Evolutionary conservation across 2,888 invertebrate genomes (phyloP).

Genomic region (Eupithecia subfuscata): DNA sequence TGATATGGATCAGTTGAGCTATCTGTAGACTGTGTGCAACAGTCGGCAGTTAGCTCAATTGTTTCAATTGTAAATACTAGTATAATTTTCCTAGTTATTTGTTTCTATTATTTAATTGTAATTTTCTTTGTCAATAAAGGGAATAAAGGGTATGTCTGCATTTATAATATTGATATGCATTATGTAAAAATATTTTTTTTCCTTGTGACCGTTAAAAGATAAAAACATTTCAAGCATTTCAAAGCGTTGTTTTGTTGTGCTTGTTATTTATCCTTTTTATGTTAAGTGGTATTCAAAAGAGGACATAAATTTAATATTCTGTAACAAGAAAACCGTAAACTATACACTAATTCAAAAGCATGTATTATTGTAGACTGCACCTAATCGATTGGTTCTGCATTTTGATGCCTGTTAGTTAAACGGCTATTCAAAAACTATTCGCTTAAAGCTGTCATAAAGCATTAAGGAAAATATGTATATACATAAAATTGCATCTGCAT

Average conservation of each 20-base stretch:
- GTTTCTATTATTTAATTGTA: no score
- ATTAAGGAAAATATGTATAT: not conserved
- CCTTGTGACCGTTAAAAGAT: not conserved
- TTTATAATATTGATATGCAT: no score
- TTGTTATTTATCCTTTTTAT: not conserved
- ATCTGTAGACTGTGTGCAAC: no score
- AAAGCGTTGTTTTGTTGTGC: not conserved
- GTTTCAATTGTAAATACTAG: no score
- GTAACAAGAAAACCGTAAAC: not conserved
- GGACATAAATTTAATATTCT: not conserved
- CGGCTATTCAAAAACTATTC: not conserved
- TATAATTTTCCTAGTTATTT: no score
- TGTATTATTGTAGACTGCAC: not conserved
- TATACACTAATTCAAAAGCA: not conserved
- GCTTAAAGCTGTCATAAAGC: not conserved
- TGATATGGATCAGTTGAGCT: no score
- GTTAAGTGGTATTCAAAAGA: not conserved
- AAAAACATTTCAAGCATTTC: not conserved
- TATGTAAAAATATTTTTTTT: not conserved
- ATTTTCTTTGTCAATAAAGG: no score
- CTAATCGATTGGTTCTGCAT: not conserved
- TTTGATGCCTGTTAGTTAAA: not conserved
- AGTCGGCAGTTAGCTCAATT: no score
- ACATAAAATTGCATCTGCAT: not conserved
- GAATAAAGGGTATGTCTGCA: no score